Base-by-base conservation (phyloP, 2,113 vertebrate species). In the Isichthys henryi region DNA sequence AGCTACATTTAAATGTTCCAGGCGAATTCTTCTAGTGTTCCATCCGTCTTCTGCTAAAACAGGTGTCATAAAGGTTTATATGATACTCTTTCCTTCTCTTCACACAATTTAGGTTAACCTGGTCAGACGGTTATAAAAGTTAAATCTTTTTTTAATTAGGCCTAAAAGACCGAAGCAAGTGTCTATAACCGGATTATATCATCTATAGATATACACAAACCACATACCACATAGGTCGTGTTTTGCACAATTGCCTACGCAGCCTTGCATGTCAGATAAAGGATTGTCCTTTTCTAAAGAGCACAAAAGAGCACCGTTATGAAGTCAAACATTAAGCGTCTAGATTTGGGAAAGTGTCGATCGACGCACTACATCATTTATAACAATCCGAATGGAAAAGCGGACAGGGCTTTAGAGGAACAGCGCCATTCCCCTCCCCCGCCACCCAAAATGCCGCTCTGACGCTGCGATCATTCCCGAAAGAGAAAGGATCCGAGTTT, bases 401-500 rank as follows among this genome's bases (percentile, higher is more conserved):
- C 46, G 27, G 84, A 52, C 23, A 52, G n/a, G 27, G 46, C 23
- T 48, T 84, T 48, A 43, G 82, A 23, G 49, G n/a, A 31, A 86
- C 21, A 86, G 49, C 84, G n/a, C 21, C 84, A 15, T 9, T 17
- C 85, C 85, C 85, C 82, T 84, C 82, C 82, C 82, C 82, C 82
- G 82, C 82, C 77, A 48, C 82, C 82, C 82, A 23, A 84, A 84
- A 45, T 48, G 45, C 43, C 21, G 82, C 82, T 84, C 82, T 84
- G 82, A 84, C 82, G 45, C 82, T n/a, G 45, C 82, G 21, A 10
- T 84, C 82, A 48, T 84, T 84, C 39, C 82, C 82, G 82, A 84
- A 82, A 45, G 77, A 82, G 77, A 82, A 82, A 45, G 43, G 77
- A 82, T 82, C 43, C 39, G 77, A 82, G 31, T 82, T 86, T 48